These are phyloP conservation scores for Alfaro cultratus DNA, from an alignment of 2,797 vertebrate species.

Conservation along the genomic window DNA sequence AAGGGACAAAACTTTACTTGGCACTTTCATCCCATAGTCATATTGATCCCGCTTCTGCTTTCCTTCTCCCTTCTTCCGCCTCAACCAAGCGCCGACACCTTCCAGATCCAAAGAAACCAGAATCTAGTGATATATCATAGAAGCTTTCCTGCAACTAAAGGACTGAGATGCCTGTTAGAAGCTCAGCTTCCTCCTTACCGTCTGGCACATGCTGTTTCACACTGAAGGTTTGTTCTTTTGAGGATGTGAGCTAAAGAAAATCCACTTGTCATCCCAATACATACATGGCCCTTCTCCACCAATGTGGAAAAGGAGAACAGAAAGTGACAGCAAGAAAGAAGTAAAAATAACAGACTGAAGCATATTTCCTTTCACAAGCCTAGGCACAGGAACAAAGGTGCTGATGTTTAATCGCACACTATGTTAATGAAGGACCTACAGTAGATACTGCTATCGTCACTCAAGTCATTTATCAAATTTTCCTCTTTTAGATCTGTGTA, in stretches of 20 bases:
- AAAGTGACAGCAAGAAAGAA: constrained; percentile 3
- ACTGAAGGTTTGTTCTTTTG: constrained; percentile 67
- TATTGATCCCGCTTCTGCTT: constrained; percentile 62
- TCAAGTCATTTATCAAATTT: constrained; percentile 12
- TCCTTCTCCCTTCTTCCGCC: constrained; percentile 26
- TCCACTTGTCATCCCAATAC: constrained; percentile 50
- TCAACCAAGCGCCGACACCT: constrained; percentile 56
- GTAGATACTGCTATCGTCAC: background rate
- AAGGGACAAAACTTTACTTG: constrained; percentile 44
- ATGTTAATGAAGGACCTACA: constrained; percentile 20
- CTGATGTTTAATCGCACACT: background rate
- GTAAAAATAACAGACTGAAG: background rate
- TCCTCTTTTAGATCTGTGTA: constrained; percentile 17
- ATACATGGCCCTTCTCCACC: constrained; percentile 43
- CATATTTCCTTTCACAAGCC: constrained; percentile 10
- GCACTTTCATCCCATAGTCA: constrained; percentile 54
- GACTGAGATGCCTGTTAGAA: constrained; percentile 64
- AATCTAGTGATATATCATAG: constrained; percentile 61
- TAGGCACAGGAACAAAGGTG: constrained; percentile 21
- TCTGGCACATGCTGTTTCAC: constrained; percentile 51
- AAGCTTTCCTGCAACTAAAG: constrained; percentile 48
- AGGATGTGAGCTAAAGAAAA: constrained; percentile 62
- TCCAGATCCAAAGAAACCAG: constrained; percentile 63
- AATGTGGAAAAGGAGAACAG: constrained; percentile 5
- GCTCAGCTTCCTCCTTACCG: constrained; percentile 54